Evolutionary conservation across 2,888 invertebrate species (phyloP), one percentile per base, ranked within the genome.

Genomic region (Scaeva pyrastri): DNA sequence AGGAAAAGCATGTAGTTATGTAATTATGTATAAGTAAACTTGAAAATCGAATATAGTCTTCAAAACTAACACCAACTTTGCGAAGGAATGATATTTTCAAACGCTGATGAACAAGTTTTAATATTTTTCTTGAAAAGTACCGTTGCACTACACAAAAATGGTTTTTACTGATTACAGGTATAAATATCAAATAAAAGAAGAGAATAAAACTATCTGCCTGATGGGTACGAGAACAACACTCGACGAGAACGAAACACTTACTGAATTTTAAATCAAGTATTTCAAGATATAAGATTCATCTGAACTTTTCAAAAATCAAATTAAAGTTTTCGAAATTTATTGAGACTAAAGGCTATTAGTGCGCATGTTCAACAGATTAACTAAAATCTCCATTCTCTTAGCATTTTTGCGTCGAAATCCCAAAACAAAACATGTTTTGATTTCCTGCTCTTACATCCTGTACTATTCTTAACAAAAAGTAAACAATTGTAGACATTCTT

Each of bases 171-270:
- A 64, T 74, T 50, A 60, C 62, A 70, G 48, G 55, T 70, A 74
- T 73, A 10, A 62, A 71, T 70, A 50, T 66, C 50, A 26, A 45
- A 80, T 72, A 76, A 80, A 80, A 82, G 55, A 77, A 82, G 66
- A 82, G 68, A 74, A 78, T 74, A 72, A 82, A 74, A 71, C 39
- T 64, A 60, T 86, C 62, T 66, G 77, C 58, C 71, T 70, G 19
- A 58, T 60, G 36, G 36, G 90, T 91, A 91, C 91, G 91, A 91
- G 92, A 91, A 92, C 92, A 92, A 92, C 91, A 91, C 92, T 92
- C 92, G 92, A 92, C 92, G 91, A 92, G 91, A 91, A 92, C 92
- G 91, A 92, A 92, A 91, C 92, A 92, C 92, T 90, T 91, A 92
- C 92, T 92, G 91, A 92, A 89, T 83, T 48, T 73, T 55, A 26